Conservation (phyloP, 1,140 invertebrate genomes). For the Drosophila punjabiensis region DNA sequence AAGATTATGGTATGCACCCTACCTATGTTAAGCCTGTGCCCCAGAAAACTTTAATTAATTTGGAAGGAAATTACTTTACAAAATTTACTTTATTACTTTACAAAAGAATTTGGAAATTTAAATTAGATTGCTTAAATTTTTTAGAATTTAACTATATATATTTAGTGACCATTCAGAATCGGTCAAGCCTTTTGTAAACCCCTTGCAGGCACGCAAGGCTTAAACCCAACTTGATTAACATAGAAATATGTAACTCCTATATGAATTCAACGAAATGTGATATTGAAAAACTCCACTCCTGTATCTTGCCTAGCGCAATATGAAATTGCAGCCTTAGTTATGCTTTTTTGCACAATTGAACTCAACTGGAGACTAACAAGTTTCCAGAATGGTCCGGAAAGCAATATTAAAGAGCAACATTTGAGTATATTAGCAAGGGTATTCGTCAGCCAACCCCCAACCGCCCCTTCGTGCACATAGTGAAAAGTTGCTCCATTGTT, state of each 20-base stretch:
- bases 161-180: too few relatives aligned
- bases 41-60: slow-evolving; percentile 13
- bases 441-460: neutral
- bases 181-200: too few relatives aligned
- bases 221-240: too few relatives aligned
- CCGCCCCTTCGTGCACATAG: neutral
- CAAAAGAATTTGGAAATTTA: too few relatives aligned
- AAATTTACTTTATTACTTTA: too few relatives aligned
- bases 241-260: too few relatives aligned
- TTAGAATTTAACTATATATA: neutral
- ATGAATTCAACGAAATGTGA: too few relatives aligned
- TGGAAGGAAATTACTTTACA: neutral
- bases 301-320: too few relatives aligned
- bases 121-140: too few relatives aligned
- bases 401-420: slow-evolving; percentile 21
- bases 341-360: neutral
- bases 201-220: too few relatives aligned
- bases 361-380: slow-evolving; percentile 7
- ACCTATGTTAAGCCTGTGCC: slow-evolving; percentile 19
- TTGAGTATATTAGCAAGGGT: slow-evolving; percentile 21
- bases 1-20: slow-evolving; percentile 34
- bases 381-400: neutral
- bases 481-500: slow-evolving; percentile 39
- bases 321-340: neutral
- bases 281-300: neutral